phyloP scores from a whole-genome alignment of 2,113 vertebrate species.

The Nettapus auritus region DNA sequence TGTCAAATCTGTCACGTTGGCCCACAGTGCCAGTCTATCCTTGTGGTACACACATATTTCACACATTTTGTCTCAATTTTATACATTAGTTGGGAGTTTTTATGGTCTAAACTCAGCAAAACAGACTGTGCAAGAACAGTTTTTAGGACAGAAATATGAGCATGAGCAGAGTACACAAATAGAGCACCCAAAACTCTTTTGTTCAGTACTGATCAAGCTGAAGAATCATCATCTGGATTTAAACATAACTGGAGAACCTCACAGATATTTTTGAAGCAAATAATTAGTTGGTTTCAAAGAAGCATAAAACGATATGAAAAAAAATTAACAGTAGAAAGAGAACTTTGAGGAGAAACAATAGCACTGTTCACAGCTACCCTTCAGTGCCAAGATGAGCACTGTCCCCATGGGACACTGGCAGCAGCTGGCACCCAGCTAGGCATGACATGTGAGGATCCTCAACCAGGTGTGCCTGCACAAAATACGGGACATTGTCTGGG shows the following conservation, averaged over 20 bases:
- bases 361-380: accelerated
- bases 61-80: not conserved
- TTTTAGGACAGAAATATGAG: not conserved
- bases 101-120: not conserved
- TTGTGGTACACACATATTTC: not conserved
- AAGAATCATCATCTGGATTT: not conserved
- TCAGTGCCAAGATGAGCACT: not conserved
- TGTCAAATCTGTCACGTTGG: slow-evolving; percentile 17
- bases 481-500: accelerated
- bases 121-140: not conserved
- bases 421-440: not conserved
- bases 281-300: not conserved
- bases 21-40: slow-evolving; percentile 7
- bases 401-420: accelerated
- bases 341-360: not conserved
- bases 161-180: not conserved
- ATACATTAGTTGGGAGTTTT: not conserved
- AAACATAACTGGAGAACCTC: not conserved
- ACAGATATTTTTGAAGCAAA: not conserved
- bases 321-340: not conserved
- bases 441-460: accelerated
- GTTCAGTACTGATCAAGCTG: not conserved
- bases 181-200: not conserved
- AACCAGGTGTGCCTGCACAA: not conserved
- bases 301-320: not conserved